Evolutionary conservation across 2,797 vertebrate genomes (phyloP), one percentile per base, ranked within the genome.

Genomic region (Pseudochirops corinnae): DNA sequence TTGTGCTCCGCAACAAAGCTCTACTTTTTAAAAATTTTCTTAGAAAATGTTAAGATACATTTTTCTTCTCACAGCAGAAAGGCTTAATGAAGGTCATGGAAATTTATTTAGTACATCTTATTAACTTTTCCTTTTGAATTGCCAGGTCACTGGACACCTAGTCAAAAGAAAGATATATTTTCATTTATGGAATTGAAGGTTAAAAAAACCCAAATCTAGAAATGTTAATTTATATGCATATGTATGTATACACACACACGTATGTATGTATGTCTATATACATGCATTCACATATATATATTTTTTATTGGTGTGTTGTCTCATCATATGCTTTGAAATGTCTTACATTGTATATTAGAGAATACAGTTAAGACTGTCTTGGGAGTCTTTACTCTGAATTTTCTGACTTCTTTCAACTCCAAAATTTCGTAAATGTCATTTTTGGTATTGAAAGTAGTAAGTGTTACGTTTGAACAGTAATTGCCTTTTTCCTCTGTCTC

Each of bases 401-500:
- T 93, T 67, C 39, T 94, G 93, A 62, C 92, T 92, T 94, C 39
- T 67, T 74, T 92, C 56, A 93, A 67, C n/a, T 91, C 5, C 58
- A 92, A 94, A 94, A 74, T 94, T 55, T 93, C 18, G 93, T 67
- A 94, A 94, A 94, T 93, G 90, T 57, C 52, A 91, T 90, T 93
- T 95, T 92, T 90, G 13, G 3, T 95, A 92, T 91, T 93, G 56
- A 3, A 28, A 31, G 31, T 94, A 60, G 29, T 93, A 91, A 95
- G 0, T 90, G 55, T 93, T 95, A 91, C 11, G 91, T 97, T 95
- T 92, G 14, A 96, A 93, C 14, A 50, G 24, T 58, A 92, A 95
- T 94, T 96, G 3, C 14, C 33, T 95, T 93, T 95, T 95, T 18
- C 96, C 13, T 58, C 21, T 82, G 24, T 94, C 29, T 87, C 26